Evolutionary conservation across 2,113 vertebrate genomes (phyloP), one percentile per base, ranked within the genome.

Genomic region (Rhinolophus ferrumequinum): DNA sequence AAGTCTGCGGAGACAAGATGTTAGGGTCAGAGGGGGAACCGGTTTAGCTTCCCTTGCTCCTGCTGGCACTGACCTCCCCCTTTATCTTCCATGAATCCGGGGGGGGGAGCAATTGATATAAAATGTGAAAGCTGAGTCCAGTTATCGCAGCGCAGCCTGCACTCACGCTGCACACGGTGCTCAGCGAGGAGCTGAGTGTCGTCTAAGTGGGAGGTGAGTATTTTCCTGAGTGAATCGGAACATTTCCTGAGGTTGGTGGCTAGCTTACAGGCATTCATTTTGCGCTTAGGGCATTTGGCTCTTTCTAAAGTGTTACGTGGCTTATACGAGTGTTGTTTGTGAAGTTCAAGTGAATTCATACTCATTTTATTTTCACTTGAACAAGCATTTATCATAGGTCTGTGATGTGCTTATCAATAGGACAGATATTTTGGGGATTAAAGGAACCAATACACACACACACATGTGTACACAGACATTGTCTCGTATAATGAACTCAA

Each of bases 151-250:
- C 30, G 24, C 44, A 9, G 2, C 6, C 4, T 11, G 9, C 10
- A n/a, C 2, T 13, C 1, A 0, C 24, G 30, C 28, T 54, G 41
- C 4, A 0, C 44, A 50, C 0, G 13, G 50, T 54, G 9, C 30
- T 54, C 7, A 44, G 38, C 18, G 35, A 38, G 75, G 72, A n/a
- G 10, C 16, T 21, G 30, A 26, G 64, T 21, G 30, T 16, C 0
- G 4, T 69, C 5, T 26, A 10, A 13, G 35, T 9, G 5, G 6
- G 54, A 35, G 44, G 28, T 1, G 18, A 13, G 4, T 7, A 19
- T 33, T 67, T 94, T 75, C 21, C 24, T 28, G n/a, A 30, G n/a
- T 14, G 14, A 85, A 22, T n/a, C 0, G 19, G 12, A 54, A 2
- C 1, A 3, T 35, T 50, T 60, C 28, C 44, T 47, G 12, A 83